Conservation (phyloP, 2,888 invertebrate genomes). For the Cephalotes varians region DNA sequence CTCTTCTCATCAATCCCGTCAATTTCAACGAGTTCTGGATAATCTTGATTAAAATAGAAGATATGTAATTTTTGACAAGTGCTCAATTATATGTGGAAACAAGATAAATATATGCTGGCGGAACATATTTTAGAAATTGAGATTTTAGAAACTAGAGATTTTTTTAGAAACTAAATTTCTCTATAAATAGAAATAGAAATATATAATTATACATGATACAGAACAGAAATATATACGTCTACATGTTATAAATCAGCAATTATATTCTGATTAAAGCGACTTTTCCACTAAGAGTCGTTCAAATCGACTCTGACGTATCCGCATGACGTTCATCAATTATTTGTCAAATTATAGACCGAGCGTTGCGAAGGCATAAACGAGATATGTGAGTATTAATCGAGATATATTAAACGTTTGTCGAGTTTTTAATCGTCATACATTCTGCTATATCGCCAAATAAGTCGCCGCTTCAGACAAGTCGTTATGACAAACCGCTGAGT, state of each 20-base stretch:
- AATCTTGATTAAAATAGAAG: background rate
- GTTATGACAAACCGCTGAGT: background rate
- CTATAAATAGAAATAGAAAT: no score
- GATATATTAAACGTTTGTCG: background rate
- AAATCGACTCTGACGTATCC: background rate
- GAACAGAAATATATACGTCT: background rate
- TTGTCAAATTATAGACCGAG: background rate
- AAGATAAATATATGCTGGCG: background rate
- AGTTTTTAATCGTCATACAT: background rate
- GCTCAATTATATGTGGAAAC: background rate
- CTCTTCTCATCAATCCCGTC: background rate
- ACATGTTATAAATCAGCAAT: background rate
- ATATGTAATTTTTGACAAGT: background rate
- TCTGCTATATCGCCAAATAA: conserved; percentile 27
- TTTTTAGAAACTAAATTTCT: no score
- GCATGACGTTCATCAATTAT: background rate
- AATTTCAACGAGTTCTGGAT: background rate
- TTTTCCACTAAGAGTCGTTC: background rate
- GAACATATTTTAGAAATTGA: conserved; percentile 1
- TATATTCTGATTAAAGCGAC: background rate
- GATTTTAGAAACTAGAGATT: no score
- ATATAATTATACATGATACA: no score
- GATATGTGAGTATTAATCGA: conserved; percentile 1
- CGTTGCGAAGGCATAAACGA: background rate
- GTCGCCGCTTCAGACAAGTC: background rate